Evolutionary conservation across 2,888 invertebrate species (phyloP).

Genomic region (Pyrrhia umbra): DNA sequence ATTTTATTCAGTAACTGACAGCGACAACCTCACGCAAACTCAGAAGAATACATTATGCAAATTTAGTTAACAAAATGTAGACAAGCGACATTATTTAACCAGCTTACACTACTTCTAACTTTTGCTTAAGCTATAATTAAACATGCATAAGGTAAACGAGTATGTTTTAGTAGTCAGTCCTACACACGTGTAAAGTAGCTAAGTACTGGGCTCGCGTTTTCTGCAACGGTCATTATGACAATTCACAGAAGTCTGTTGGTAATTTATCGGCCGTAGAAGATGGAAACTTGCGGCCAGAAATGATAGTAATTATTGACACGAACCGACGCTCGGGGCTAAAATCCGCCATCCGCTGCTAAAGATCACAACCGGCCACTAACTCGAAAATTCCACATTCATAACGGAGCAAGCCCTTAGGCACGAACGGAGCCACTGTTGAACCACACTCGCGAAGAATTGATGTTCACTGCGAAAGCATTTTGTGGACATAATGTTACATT

Average conservation of each 20-base stretch:
- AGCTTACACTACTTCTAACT: conserved; percentile 24
- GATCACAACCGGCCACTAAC: conserved; percentile 85
- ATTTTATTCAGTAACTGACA: conserved; percentile 65
- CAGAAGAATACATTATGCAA: conserved; percentile 48
- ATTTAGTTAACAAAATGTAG: conserved; percentile 36
- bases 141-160: conserved; percentile 53
- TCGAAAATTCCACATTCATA: conserved; percentile 87
- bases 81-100: conserved; percentile 35
- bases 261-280: conserved; percentile 83
- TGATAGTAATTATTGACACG: conserved; percentile 90
- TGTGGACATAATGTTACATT: conserved; percentile 70
- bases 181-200: conserved; percentile 73
- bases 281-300: conserved; percentile 81
- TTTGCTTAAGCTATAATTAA: conserved; percentile 39
- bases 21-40: conserved; percentile 56
- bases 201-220: conserved; percentile 73
- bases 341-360: conserved; percentile 77
- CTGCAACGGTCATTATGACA: conserved; percentile 82
- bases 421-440: conserved; percentile 71
- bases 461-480: conserved; percentile 73
- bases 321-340: conserved; percentile 78
- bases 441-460: conserved; percentile 75
- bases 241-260: conserved; percentile 85
- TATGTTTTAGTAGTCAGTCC: conserved; percentile 56
- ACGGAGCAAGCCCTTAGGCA: conserved; percentile 82